phyloP scores from a whole-genome alignment of 2,888 invertebrate species.

The Lypha dubia region DNA sequence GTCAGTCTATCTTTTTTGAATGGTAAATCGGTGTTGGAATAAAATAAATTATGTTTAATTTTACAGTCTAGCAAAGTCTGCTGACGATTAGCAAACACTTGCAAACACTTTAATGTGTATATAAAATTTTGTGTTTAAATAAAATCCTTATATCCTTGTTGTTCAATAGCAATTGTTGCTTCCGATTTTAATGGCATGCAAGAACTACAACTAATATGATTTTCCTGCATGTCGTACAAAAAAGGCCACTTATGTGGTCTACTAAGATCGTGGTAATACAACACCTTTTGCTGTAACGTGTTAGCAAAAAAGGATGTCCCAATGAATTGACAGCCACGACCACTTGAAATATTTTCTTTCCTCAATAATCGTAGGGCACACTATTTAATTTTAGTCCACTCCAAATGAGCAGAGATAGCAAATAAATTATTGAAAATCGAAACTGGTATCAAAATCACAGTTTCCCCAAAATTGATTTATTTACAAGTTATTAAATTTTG shows the following conservation, averaged over 20 bases:
- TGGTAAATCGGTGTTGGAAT: slow-evolving; percentile 1
- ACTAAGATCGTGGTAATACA: slow-evolving; percentile 59
- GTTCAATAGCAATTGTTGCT: slow-evolving; percentile 36
- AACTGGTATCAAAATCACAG: slow-evolving; percentile 52
- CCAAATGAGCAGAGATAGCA: slow-evolving; percentile 1
- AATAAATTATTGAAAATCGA: slow-evolving; percentile 39
- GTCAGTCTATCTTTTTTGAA: slow-evolving; percentile 9
- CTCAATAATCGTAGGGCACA: slow-evolving; percentile 30
- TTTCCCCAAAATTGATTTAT: slow-evolving; percentile 55
- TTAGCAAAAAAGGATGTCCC: slow-evolving; percentile 27
- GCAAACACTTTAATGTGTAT: slow-evolving; percentile 18
- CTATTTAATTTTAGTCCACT: slow-evolving; percentile 16
- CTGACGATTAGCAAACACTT: neutral
- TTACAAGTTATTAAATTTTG: slow-evolving; percentile 5
- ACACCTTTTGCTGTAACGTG: slow-evolving; percentile 53
- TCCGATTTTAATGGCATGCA: slow-evolving; percentile 60
- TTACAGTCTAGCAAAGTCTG: slow-evolving; percentile 63
- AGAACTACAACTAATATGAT: neutral
- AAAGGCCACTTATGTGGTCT: slow-evolving; percentile 67
- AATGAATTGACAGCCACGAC: slow-evolving; percentile 7
- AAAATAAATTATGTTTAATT: slow-evolving; percentile 65
- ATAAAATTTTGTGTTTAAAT: slow-evolving; percentile 32
- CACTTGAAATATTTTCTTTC: slow-evolving; percentile 18
- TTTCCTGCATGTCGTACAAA: slow-evolving; percentile 21
- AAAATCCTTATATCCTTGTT: slow-evolving; percentile 56